These are phyloP conservation scores for Solen grandis DNA, from an alignment of 1,140 invertebrate species.

Conservation along the genomic window DNA sequence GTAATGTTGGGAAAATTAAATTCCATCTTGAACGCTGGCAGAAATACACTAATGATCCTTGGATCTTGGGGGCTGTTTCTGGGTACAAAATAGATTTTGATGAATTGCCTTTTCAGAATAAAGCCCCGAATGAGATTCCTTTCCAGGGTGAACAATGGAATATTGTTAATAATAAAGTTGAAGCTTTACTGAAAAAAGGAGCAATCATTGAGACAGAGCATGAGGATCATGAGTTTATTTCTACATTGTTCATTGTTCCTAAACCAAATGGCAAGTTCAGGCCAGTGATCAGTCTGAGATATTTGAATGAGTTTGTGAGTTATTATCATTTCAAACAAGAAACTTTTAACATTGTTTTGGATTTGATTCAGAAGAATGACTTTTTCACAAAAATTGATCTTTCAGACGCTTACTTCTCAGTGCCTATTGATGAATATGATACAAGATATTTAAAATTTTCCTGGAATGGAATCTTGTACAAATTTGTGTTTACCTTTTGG, in stretches of 20 bases:
- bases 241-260: too few relatives aligned
- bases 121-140: too few relatives aligned
- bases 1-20: slow-evolving; percentile 6
- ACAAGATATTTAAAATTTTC: slow-evolving; percentile 32
- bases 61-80: slow-evolving; percentile 22
- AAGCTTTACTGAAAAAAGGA: slow-evolving; percentile 22
- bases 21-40: slow-evolving; percentile 2
- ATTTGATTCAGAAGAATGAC: too few relatives aligned
- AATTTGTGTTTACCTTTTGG: slow-evolving; percentile 25
- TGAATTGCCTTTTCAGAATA: slow-evolving; percentile 18
- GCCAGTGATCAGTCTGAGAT: too few relatives aligned
- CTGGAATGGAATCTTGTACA: slow-evolving; percentile 5
- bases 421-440: not conserved
- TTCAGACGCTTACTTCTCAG: too few relatives aligned
- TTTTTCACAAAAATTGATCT: too few relatives aligned
- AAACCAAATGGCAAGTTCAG: too few relatives aligned
- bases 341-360: too few relatives aligned
- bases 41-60: slow-evolving; percentile 28
- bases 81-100: slow-evolving; percentile 41
- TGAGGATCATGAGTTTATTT: too few relatives aligned
- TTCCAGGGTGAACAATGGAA: slow-evolving; percentile 8
- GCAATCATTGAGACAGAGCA: slow-evolving; percentile 5
- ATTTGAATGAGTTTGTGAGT: too few relatives aligned
- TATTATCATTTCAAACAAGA: too few relatives aligned
- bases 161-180: slow-evolving; percentile 20